Percentiles rank a stretch among this genome's conserved stretches.
Evolutionary conservation across 2,113 vertebrate genomes (phyloP).

Genomic region (Corvus hawaiiensis): DNA sequence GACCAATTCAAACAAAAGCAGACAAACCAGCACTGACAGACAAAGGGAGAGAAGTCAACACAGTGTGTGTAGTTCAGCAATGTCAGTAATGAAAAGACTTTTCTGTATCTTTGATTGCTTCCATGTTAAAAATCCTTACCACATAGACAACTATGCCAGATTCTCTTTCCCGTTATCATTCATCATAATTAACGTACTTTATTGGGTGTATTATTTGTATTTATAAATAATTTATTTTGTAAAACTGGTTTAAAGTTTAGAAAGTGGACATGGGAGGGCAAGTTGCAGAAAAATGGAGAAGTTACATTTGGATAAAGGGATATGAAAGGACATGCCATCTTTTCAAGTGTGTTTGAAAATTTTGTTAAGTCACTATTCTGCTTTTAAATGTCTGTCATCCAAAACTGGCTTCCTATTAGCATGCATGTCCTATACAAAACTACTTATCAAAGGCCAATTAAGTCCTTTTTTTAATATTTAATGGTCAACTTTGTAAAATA

Average conservation of each 20-base stretch:
- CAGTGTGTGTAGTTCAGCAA: conserved; percentile 55
- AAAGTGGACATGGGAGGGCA: background rate
- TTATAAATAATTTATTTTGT: conserved; percentile 67
- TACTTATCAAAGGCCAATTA: background rate
- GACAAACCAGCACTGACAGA: conserved; percentile 50
- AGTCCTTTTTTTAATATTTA: background rate
- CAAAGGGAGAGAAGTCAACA: conserved; percentile 68
- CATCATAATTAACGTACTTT: conserved; percentile 86
- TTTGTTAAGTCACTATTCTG: background rate
- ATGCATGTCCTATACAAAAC: background rate
- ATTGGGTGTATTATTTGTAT: conserved; percentile 92
- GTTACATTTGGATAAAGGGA: background rate
- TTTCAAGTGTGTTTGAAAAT: background rate
- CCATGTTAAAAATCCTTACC: conserved; percentile 85
- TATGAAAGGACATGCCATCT: background rate
- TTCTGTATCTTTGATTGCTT: conserved; percentile 77
- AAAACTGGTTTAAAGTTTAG: background rate
- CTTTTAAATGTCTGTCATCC: background rate
- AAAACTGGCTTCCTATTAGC: background rate
- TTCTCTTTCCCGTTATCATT: conserved; percentile 86
- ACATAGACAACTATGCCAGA: conserved; percentile 91
- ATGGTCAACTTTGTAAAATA: conserved; percentile 8
- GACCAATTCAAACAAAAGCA: conserved; percentile 31
- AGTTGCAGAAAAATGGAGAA: background rate
- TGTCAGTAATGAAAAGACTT: conserved; percentile 73